Conservation (phyloP, 2,888 invertebrate species). For the Andrena trimmerana region DNA sequence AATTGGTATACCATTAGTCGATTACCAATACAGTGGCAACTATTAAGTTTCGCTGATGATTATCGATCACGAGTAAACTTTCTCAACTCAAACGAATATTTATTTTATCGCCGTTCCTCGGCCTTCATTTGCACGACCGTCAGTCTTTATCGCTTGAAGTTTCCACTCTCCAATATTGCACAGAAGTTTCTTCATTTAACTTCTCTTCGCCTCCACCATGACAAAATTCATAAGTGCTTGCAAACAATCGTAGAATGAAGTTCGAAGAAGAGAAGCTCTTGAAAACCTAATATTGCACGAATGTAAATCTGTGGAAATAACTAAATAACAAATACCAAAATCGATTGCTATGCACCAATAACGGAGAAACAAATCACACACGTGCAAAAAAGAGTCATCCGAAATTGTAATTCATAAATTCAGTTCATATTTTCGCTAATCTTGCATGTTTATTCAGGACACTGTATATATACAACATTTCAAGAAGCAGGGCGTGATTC, state of each 20-base stretch:
- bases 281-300: neutral
- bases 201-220: neutral
- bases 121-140: neutral
- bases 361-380: neutral
- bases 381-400: no score
- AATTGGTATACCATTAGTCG: no score
- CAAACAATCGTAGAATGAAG: neutral
- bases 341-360: neutral
- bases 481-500: neutral
- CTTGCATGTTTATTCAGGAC: no score
- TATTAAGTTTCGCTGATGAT: neutral
- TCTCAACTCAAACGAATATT: conserved; percentile 3
- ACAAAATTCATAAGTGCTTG: conserved; percentile 5
- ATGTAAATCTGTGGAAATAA: neutral
- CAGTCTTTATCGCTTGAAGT: neutral
- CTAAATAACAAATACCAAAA: neutral
- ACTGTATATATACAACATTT: no score
- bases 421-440: no score
- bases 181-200: conserved; percentile 15
- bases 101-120: neutral
- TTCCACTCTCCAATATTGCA: conserved; percentile 13
- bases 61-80: neutral
- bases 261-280: neutral
- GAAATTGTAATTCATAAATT: no score
- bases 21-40: neutral